Evolutionary conservation across 2,113 vertebrate genomes (phyloP), one percentile per base, ranked within the genome.

Genomic region (Nicator chloris): DNA sequence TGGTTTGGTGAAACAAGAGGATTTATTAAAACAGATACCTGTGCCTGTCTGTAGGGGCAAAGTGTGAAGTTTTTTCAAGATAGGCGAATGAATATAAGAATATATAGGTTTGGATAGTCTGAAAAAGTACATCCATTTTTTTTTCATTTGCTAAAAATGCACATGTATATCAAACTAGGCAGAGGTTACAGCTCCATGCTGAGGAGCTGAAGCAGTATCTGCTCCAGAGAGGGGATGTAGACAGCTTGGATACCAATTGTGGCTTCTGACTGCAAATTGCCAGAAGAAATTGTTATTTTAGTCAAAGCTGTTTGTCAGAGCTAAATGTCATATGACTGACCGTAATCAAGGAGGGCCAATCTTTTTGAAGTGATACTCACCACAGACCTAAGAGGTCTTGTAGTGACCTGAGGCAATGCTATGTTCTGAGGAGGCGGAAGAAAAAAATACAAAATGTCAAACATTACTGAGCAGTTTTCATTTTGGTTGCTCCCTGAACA

Each of bases 401-500:
- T 18, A 30, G 56, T 1, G 2, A 13, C 69, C 68, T 85, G 70
- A n/a, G 39, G 23, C 60, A 73, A 40, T 27, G 35, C 68, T 30
- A 9, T 22, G 14, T 28, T 21, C 64, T 83, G 24, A 26, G 76
- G 80, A 82, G 80, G 72, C 0, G 6, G 71, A 93, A 53, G 59
- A 27, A 88, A 86, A 90, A 61, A 28, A 53, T 47, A 57, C 28
- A 51, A 88, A 88, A 81, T 37, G 68, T 40, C 68, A 92, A 53
- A 88, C 10, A 4, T 81, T 57, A 45, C 9, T 13, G 37, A 59
- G 37, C 7, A 13, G 26, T 60, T 93, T 88, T 82, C 28, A 33
- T 56, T 28, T 80, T 30, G 7, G 20, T 5, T 1, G 16, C 28
- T 37, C 15, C 37, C 57, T 53, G 42, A 79, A 42, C 12, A 35